Base-by-base conservation (phyloP, 2,888 invertebrate species). In the Philopedon plagiatum region DNA sequence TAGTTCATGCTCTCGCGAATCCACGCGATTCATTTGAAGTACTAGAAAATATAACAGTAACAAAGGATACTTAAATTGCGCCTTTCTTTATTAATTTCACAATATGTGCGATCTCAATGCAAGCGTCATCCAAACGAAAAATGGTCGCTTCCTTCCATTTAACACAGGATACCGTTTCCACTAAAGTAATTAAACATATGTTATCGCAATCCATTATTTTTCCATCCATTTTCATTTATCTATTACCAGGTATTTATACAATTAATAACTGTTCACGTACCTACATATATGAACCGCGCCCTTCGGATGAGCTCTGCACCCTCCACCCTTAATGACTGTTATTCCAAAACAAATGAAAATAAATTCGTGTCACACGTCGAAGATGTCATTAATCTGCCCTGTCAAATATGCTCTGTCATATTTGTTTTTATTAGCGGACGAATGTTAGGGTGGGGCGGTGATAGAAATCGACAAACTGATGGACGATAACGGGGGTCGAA, bases 301-400 rank as follows among this genome's bases (percentile, higher is more conserved):
- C 76, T 56, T 73, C 3, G 34, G 57, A 66, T 23, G 41, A 56
- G 46, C 13, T 29, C 57, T 57, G 46, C 44, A 23, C 58, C 51
- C 34, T 67, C 56, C 51, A 41, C 77, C 77, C 68, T 75, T 77
- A 78, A 78, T 79, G 76, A 78, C 66, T 78, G 77, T 77, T 76
- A 76, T 75, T 76, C 74, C 73, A 71, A 69, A 75, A 75, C 71
- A 75, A 77, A 76, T 75, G 76, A 70, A 74, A 74, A 77, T 76
- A 75, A 72, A 76, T 76, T 75, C 72, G 61, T 72, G 73, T 64
- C 66, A 66, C 23, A 70, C 51, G 63, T 72, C 72, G 67, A 72
- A 72, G 66, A 67, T 32, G 72, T 72, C 66, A 72, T 72, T 72
- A 72, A 72, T 72, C 62, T 72, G 62, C 21, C 21, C 54, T 71